A percentile compares a stretch with the other conserved stretches of the same genome.
phyloP scores from a whole-genome alignment of 1,140 invertebrate species.

The Nasonia longicornis region DNA sequence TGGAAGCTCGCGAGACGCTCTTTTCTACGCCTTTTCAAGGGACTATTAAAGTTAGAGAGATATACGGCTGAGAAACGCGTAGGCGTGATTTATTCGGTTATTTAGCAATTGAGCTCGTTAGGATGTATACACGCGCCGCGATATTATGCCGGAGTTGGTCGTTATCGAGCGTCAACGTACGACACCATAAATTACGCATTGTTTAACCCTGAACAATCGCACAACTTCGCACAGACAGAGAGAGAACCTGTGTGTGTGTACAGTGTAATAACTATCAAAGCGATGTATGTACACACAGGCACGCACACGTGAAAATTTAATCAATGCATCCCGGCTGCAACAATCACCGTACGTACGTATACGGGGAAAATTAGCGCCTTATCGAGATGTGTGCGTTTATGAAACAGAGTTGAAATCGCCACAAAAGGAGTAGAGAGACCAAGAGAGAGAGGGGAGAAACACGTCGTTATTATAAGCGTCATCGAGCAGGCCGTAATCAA shows the following conservation, averaged over 20 bases:
- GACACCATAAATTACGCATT: neutral
- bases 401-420: neutral
- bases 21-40: too few species aligned
- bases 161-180: neutral
- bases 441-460: too few species aligned
- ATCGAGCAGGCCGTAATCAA: neutral
- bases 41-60: too few species aligned
- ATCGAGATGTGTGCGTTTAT: neutral
- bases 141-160: neutral
- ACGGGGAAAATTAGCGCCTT: slow-evolving; percentile 12
- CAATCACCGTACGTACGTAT: neutral
- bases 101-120: too few species aligned
- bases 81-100: too few species aligned
- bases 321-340: neutral
- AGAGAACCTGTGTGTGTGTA: neutral
- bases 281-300: neutral
- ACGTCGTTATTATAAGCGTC: neutral
- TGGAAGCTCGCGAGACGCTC: too few species aligned
- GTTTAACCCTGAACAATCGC: neutral
- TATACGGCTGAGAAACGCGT: too few species aligned
- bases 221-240: neutral
- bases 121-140: too few species aligned
- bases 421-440: neutral
- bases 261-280: neutral
- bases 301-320: neutral